A percentile compares a stretch with the other conserved stretches of the same genome.
These are phyloP conservation scores for Delia radicum DNA, from an alignment of 1,140 invertebrate species.

Conservation along the genomic window DNA sequence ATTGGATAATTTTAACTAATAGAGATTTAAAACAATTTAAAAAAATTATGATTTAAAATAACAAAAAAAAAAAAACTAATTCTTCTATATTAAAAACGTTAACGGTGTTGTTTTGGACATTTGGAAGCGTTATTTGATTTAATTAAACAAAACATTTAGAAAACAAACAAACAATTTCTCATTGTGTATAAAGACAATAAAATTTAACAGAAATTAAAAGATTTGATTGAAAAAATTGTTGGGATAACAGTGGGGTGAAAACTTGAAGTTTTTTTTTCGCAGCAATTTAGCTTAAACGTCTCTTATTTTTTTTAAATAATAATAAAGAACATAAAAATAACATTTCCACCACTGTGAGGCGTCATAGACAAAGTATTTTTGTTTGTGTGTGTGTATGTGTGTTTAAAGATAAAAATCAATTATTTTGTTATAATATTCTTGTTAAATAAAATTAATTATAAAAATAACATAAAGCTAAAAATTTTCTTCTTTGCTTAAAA, in stretches of 20 bases:
- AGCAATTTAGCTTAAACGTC: no score
- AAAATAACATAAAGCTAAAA: constrained; percentile 19
- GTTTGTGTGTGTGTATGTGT: neutral
- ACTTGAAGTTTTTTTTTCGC: neutral
- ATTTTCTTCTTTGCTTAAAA: neutral
- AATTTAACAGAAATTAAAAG: neutral
- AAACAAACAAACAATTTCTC: constrained; percentile 1
- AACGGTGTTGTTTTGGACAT: constrained; percentile 19
- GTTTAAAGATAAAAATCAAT: neutral
- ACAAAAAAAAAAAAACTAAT: constrained; percentile 16
- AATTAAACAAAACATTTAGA: constrained; percentile 8
- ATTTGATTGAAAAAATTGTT: no score
- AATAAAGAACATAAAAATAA: neutral
- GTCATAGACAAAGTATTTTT: neutral
- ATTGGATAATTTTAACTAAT: constrained; percentile 17
- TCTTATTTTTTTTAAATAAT: no score
- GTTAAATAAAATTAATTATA: neutral
- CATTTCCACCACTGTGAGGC: neutral
- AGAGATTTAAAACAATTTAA: constrained; percentile 2
- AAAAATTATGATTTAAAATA: constrained; percentile 13
- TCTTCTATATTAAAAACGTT: constrained; percentile 16
- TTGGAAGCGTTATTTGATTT: constrained; percentile 14
- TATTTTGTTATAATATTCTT: neutral
- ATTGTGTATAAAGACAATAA: neutral
- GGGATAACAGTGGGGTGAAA: neutral